A percentile compares a stretch with the other conserved stretches of the same genome.
These are phyloP conservation scores for Drosophila rufa DNA, from an alignment of 1,140 invertebrate species.

Conservation along the genomic window DNA sequence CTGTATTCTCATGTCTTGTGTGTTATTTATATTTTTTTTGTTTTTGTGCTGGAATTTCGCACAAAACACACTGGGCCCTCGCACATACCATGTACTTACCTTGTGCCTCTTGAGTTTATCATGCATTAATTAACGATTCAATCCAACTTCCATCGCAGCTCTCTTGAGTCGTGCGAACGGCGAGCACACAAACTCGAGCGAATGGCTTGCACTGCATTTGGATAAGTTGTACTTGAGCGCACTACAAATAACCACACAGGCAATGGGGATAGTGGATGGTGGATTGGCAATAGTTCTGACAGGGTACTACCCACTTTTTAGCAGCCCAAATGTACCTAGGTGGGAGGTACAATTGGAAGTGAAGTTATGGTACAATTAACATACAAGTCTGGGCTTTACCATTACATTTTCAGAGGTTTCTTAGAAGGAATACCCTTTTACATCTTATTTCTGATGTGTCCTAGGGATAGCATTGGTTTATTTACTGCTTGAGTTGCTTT, in stretches of 20 bases:
- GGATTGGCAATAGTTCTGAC: background rate
- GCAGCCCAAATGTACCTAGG: background rate
- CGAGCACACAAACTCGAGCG: conserved; percentile 38
- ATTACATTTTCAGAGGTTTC: background rate
- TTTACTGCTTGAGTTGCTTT: background rate
- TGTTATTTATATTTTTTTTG: conserved; percentile 4
- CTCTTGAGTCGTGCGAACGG: conserved; percentile 34
- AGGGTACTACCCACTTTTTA: background rate
- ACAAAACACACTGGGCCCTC: conserved; percentile 7
- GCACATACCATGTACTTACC: conserved; percentile 23
- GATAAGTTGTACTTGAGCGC: conserved; percentile 38
- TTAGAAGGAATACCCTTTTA: background rate
- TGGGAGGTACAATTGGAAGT: background rate
- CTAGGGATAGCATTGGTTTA: background rate
- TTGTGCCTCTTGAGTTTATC: conserved; percentile 22
- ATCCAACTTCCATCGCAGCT: conserved; percentile 36
- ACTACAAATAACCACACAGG: conserved; percentile 32
- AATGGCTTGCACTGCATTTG: conserved; percentile 42
- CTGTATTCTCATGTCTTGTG: background rate
- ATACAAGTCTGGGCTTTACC: background rate
- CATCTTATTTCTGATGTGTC: background rate
- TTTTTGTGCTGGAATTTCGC: conserved; percentile 3
- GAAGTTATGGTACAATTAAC: background rate
- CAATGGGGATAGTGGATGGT: conserved; percentile 11
- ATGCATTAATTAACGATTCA: conserved; percentile 67